Percentiles rank a stretch among this genome's conserved stretches.
phyloP scores from a whole-genome alignment of 35 echinoderm and acorn worm species.

The Anneissia japonica region DNA sequence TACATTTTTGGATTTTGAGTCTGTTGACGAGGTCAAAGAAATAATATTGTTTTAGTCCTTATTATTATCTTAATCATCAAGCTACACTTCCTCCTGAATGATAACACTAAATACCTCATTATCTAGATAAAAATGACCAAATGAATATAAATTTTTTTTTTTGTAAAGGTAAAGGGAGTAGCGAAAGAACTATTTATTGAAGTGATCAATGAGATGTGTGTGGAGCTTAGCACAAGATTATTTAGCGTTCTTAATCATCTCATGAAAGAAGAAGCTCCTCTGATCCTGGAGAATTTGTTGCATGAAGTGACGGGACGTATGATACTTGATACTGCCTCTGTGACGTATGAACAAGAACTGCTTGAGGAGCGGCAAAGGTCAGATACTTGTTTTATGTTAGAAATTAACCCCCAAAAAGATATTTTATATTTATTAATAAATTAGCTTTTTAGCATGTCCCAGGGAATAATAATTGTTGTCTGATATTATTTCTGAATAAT shows the following conservation, averaged over 20 bases:
- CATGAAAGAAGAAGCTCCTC: background rate
- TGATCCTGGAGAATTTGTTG: background rate
- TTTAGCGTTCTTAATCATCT: background rate
- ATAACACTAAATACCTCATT: background rate
- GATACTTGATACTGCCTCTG: background rate
- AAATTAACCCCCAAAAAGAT: too few relatives aligned
- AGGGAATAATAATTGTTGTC: too few relatives aligned
- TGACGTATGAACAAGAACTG: background rate
- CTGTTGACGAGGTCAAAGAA: background rate
- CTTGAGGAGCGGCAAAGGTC: background rate
- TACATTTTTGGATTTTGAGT: background rate
- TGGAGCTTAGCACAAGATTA: conserved; percentile 29
- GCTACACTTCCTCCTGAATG: background rate
- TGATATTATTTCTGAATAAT: too few relatives aligned
- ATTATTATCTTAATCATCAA: background rate
- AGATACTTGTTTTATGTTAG: background rate
- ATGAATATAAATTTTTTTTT: background rate
- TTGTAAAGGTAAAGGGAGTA: background rate
- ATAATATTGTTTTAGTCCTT: background rate
- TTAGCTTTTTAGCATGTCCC: too few relatives aligned
- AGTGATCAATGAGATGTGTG: conserved; percentile 65
- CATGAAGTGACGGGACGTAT: background rate
- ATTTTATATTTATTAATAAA: too few relatives aligned
- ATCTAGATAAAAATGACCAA: background rate
- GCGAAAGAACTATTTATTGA: conserved; percentile 27